Evolutionary conservation across 2,888 invertebrate species (phyloP).

Genomic region (Frankliniella intonsa): DNA sequence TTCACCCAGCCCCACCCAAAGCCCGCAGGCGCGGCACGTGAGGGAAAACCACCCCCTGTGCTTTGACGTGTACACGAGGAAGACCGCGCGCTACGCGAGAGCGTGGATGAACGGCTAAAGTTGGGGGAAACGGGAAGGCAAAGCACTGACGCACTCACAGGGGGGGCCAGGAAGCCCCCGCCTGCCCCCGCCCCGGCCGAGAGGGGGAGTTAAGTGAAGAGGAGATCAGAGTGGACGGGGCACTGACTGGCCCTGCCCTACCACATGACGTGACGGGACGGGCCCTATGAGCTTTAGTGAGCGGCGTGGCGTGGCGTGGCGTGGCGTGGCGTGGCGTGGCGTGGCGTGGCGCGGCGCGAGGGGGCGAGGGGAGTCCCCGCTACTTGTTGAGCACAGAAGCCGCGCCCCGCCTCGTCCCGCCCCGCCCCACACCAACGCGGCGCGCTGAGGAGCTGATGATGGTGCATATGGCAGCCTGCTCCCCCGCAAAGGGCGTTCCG

Average conservation of each 20-base stretch:
- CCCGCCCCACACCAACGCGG: too few species aligned
- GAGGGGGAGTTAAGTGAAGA: not conserved
- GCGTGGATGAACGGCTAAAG: too few species aligned
- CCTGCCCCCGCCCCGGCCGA: not conserved
- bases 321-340: not conserved
- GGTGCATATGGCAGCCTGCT: not conserved
- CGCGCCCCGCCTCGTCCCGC: too few species aligned
- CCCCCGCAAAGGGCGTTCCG: not conserved
- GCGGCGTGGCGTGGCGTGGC: too few species aligned
- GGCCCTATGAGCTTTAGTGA: not conserved
- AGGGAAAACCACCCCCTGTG: too few species aligned
- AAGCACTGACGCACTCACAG: not conserved
- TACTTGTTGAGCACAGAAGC: not conserved
- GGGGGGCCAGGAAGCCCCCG: not conserved
- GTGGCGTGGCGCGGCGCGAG: too few species aligned
- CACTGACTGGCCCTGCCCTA: not conserved
- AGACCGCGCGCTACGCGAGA: too few species aligned
- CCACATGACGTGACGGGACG: not conserved
- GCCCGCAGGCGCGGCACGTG: too few species aligned
- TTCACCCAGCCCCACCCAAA: too few species aligned
- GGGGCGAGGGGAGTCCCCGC: not conserved
- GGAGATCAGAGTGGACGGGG: conserved; percentile 7
- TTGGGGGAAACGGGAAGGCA: too few species aligned
- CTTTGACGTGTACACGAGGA: too few species aligned
- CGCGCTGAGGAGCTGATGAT: too few species aligned